Conservation (phyloP, 2,113 vertebrate genomes). For the Sminthopsis crassicaudata region DNA sequence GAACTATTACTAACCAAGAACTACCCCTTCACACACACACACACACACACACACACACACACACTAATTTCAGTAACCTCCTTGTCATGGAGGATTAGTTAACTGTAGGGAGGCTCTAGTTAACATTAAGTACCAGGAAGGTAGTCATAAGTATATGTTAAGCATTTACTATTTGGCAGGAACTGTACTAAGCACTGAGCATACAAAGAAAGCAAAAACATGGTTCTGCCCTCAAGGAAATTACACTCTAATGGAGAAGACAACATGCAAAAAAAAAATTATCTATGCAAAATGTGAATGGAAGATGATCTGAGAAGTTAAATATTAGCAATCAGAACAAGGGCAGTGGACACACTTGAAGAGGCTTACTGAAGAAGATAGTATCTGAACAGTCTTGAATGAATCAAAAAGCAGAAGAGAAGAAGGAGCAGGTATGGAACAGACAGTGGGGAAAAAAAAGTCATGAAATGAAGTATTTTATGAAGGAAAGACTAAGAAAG, state of each 20-base stretch:
- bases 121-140: not conserved
- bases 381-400: not conserved
- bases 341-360: not conserved
- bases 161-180: not conserved
- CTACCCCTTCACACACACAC: not conserved
- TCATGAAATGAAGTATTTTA: not conserved
- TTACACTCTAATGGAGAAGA: not conserved
- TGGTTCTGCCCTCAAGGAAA: not conserved
- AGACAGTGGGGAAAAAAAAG: too few species aligned
- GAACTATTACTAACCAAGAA: not conserved
- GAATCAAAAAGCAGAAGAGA: not conserved
- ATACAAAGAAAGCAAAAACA: not conserved
- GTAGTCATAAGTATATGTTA: not conserved
- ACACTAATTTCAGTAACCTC: not conserved
- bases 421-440: not conserved
- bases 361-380: not conserved
- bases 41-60: not conserved
- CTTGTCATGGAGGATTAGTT: not conserved
- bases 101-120: not conserved
- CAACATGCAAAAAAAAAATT: not conserved
- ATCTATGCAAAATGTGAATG: not conserved
- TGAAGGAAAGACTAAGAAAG: not conserved
- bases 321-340: not conserved
- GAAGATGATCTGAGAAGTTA: not conserved
- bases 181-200: not conserved